These are phyloP conservation scores for Octopus sinensis DNA, from an alignment of 1,140 invertebrate genomes.

Conservation along the genomic window DNA sequence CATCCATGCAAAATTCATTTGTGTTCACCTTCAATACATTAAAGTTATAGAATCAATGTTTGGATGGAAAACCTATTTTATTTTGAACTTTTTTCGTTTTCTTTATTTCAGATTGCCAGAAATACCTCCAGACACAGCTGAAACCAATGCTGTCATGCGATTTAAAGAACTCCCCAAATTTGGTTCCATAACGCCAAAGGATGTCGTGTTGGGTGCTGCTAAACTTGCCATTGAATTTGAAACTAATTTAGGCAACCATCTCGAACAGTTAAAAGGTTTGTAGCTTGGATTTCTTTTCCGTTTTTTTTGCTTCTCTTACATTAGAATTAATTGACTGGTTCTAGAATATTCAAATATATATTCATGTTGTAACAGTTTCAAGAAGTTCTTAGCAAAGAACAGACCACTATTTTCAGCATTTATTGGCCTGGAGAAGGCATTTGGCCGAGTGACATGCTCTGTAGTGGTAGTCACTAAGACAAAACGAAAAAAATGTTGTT, in stretches of 20 bases:
- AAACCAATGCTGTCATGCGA: constrained; percentile 73
- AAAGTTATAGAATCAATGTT: constrained; percentile 14
- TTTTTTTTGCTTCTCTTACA: too few relatives aligned
- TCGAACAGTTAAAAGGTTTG: constrained; percentile 61
- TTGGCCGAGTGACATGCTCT: too few relatives aligned
- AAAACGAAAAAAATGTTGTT: too few relatives aligned
- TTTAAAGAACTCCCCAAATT: constrained; percentile 75
- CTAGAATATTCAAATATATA: constrained; percentile 15
- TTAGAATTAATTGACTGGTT: too few relatives aligned
- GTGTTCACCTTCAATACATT: background rate
- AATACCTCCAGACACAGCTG: constrained; percentile 76
- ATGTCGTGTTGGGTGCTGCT: constrained; percentile 76
- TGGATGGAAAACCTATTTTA: constrained; percentile 17
- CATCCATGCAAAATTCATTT: background rate
- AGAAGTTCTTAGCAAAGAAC: too few relatives aligned
- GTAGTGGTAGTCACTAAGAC: too few relatives aligned
- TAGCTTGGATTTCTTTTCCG: background rate
- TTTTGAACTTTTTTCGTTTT: constrained; percentile 10
- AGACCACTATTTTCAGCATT: too few relatives aligned
- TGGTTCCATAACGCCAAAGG: constrained; percentile 75
- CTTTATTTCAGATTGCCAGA: constrained; percentile 73
- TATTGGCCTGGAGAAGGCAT: too few relatives aligned
- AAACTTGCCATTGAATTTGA: constrained; percentile 82
- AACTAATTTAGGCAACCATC: constrained; percentile 68
- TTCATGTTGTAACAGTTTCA: background rate